Evolutionary conservation across 1,140 invertebrate species (phyloP).

Genomic region (Heliothis subflexa): DNA sequence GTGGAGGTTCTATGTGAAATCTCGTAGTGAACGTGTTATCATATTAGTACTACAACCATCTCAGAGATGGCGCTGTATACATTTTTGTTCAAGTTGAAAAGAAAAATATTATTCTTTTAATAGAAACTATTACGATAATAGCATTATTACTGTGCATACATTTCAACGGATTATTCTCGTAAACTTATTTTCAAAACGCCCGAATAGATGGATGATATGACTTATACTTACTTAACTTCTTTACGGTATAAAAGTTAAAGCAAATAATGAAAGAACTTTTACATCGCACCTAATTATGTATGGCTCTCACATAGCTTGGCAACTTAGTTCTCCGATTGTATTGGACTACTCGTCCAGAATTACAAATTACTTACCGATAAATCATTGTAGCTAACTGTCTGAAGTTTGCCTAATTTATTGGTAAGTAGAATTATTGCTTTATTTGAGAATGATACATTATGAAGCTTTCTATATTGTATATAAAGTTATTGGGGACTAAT

Average conservation of each 20-base stretch:
- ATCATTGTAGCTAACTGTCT: conserved; percentile 7
- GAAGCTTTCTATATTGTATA: background rate
- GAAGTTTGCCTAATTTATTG: conserved; percentile 29
- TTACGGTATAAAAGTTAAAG: background rate
- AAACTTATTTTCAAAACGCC: too few relatives aligned
- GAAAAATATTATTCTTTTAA: background rate
- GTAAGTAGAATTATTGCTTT: conserved; percentile 6
- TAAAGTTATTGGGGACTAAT: background rate
- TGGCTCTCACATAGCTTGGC: background rate
- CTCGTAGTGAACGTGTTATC: background rate
- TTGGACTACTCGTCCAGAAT: conserved; percentile 1
- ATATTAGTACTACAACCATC: background rate
- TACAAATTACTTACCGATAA: conserved; percentile 16
- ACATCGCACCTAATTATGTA: background rate
- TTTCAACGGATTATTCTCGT: too few relatives aligned
- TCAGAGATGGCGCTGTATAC: conserved; percentile 22
- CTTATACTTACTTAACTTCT: background rate
- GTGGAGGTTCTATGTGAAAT: background rate
- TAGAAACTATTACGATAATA: too few relatives aligned
- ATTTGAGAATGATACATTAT: background rate
- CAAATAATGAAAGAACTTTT: background rate
- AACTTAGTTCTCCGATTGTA: conserved; percentile 12
- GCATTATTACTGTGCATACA: too few relatives aligned
- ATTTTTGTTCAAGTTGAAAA: background rate
- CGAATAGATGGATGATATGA: too few relatives aligned